Evolutionary conservation across 2,888 invertebrate species (phyloP).

Genomic region (Ophioninae sp.): DNA sequence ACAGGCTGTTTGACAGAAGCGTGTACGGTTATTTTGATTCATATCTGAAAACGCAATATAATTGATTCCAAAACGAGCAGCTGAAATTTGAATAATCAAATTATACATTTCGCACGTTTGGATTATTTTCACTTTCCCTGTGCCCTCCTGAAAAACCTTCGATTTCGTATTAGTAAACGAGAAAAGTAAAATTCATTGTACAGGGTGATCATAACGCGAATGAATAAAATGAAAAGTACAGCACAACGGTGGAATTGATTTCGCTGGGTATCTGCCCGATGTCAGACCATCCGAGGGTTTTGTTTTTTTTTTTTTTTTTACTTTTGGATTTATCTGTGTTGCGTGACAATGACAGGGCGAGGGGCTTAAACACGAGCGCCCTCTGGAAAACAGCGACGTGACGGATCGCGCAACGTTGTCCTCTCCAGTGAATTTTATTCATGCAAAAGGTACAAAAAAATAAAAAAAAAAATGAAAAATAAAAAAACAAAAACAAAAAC

Average conservation of each 20-base stretch:
- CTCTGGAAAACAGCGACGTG: not conserved
- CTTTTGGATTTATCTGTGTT: not conserved
- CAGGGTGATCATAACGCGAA: not conserved
- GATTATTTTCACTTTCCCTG: too few relatives aligned
- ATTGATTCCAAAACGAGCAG: too few relatives aligned
- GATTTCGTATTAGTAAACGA: too few relatives aligned
- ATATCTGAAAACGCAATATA: too few relatives aligned
- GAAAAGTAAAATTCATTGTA: too few relatives aligned
- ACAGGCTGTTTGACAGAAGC: too few relatives aligned
- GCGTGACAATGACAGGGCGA: not conserved
- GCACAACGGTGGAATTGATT: not conserved
- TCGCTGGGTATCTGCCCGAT: not conserved
- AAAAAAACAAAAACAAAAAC: not conserved
- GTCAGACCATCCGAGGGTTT: not conserved
- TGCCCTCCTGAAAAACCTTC: too few relatives aligned
- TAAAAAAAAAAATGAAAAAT: not conserved
- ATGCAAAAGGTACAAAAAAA: not conserved
- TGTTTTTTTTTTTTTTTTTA: too few relatives aligned
- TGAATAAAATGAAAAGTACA: not conserved
- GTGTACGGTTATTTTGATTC: too few relatives aligned
- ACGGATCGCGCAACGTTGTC: not conserved
- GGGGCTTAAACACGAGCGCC: not conserved
- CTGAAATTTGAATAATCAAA: too few relatives aligned
- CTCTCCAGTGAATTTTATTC: not conserved
- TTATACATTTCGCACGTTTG: too few relatives aligned